Percentiles rank a stretch among this genome's conserved stretches.
These are phyloP conservation scores for Drosophila lini DNA, from an alignment of 1,140 invertebrate species.

Conservation along the genomic window DNA sequence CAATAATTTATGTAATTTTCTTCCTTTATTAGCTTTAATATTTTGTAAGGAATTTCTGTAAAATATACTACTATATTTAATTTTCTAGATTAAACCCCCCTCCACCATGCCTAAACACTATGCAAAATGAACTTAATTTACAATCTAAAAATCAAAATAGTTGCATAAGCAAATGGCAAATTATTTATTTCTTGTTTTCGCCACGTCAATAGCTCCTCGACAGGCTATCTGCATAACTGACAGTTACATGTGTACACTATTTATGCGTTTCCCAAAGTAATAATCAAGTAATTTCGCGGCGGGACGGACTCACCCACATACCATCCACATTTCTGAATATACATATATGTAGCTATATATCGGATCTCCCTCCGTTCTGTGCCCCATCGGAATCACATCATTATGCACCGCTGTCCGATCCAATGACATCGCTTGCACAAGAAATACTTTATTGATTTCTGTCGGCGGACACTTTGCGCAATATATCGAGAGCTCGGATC, in stretches of 20 bases:
- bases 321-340: constrained; percentile 10
- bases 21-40: too few species aligned
- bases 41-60: too few species aligned
- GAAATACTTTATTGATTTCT: constrained; percentile 62
- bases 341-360: background rate
- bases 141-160: background rate
- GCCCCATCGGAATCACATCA: constrained; percentile 52
- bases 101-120: too few species aligned
- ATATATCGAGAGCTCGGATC: constrained; percentile 38
- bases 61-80: too few species aligned
- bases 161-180: constrained; percentile 35
- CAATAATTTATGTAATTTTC: background rate
- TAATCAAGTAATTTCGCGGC: constrained; percentile 32
- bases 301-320: constrained; percentile 29
- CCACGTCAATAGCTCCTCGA: constrained; percentile 22
- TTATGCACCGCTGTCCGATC: constrained; percentile 45
- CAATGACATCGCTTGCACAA: constrained; percentile 50
- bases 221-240: constrained; percentile 26
- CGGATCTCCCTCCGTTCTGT: constrained; percentile 8
- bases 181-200: constrained; percentile 14
- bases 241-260: constrained; percentile 19
- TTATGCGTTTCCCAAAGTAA: constrained; percentile 31
- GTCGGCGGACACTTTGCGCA: constrained; percentile 50
- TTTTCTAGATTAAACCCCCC: too few species aligned
- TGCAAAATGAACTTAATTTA: background rate